Base-by-base conservation (phyloP, 2,113 vertebrate species). In the Scalopus aquaticus region DNA sequence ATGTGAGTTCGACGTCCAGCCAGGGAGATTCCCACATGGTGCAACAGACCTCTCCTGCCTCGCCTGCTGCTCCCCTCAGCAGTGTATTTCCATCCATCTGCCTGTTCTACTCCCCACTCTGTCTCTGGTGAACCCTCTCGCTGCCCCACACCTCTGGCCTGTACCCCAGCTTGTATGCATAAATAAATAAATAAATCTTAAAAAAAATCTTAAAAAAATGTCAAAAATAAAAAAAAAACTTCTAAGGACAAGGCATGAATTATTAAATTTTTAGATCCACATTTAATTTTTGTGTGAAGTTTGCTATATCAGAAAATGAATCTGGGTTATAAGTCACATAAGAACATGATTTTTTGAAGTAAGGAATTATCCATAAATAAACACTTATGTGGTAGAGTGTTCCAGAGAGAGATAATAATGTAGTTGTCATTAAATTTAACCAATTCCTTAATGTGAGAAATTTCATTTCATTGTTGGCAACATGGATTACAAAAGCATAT, bases 401-500 rank as follows among this genome's bases (percentile, higher is more conserved):
- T 62, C 9, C 58, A 60, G 26, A 28, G 60, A 62, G 20, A 28
- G 85, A 80, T 87, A 65, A 94, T 82, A 67, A 51, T 49, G 39
- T 91, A 46, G 44, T 82, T 92, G 62, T 91, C 86, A 87, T 96
- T 80, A 89, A 82, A 91, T 96, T 91, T 93, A 96, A 65, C 79
- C 65, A 91, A 91, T 89, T 87, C 74, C 91, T 93, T 95, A 86
- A 94, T 95, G 89, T 96, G 89, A 89, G 91, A 87, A 93, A 83
- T 89, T 62, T 93, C 76, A 93, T 69, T 67, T 96, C 90, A 80
- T 78, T 93, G 92, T 90, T 96, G 96, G 86, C 3, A 76, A 86
- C 82, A 91, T 90, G 96, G 95, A 96, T 94, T 97, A 87, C 22
- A 92, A 89, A 94, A 94, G 67, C 97, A 96, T 96, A 97, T 97